Evolutionary conservation across 1,140 invertebrate species (phyloP), one percentile per base, ranked within the genome.

Genomic region (Odontomachus brunneus): DNA sequence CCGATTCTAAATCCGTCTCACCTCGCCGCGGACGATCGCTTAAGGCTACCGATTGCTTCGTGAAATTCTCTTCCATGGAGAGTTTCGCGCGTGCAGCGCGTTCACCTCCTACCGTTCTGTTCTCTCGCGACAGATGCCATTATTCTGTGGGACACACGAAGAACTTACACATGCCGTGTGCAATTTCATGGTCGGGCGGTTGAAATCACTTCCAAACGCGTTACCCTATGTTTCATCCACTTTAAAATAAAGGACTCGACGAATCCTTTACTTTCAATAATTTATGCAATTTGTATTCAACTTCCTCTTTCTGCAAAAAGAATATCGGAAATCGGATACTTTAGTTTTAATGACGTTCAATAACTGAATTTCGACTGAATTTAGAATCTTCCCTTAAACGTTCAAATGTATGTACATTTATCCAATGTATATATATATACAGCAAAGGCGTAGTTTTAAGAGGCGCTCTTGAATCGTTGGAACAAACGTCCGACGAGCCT

Each of bases 1-100:
- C 90, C 91, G 89, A 94, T 91, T 93, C 93, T 94, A 94, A 93
- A 93, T 93, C 82, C 81, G 91, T 92, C 84, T 19, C 59, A 53
- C 59, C 76, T 82, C 83, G 71, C 72, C 63, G 55, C 53, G 53
- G 53, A 87, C 72, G 63, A 88, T 83, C 60, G 49, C 38, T 69
- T 78, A 53, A 83, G 67, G 22, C 38, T 44, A 59, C 57, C 29
- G 62, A 89, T 81, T 62, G 60, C 72, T 72, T 5, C 51, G 55
- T 80, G 38, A 69, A 19, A 48, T 69, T 62, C 57, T 80, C 71
- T 82, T 62, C 19, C 53, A 29, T n/a, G 12, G 24, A 0, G 17
- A 69, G 17, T 1, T 48, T 76, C 19, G 49, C 38, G 38, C 38
- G 22, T 44, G 17, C 26, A n/a, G 24, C 14, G 19, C 15, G 3